Evolutionary conservation across 1,140 invertebrate genomes (phyloP), one percentile per base, ranked within the genome.

Genomic region (Pygmarrhopalites habei): DNA sequence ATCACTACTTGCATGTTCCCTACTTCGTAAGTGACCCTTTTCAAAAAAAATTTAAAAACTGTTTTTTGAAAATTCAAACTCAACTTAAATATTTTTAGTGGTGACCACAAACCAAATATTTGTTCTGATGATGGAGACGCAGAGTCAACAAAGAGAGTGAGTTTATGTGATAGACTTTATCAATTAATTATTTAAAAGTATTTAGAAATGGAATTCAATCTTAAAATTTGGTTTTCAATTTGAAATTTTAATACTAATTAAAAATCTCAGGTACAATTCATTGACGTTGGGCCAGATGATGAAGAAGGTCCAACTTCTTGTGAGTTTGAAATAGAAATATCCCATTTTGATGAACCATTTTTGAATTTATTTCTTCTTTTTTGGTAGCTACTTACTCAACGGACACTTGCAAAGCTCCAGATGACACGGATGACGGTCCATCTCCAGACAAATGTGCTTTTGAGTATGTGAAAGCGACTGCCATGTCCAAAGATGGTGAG

Each of bases 181-280:
- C n/a, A n/a, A n/a, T n/a, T n/a, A n/a, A n/a, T n/a, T n/a, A n/a
- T n/a, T n/a, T n/a, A n/a, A n/a, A n/a, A n/a, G n/a, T n/a, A n/a
- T n/a, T n/a, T n/a, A n/a, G n/a, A n/a, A n/a, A n/a, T n/a, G n/a
- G n/a, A n/a, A n/a, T n/a, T n/a, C n/a, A n/a, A n/a, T n/a, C n/a
- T n/a, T n/a, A n/a, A n/a, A n/a, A n/a, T n/a, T n/a, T n/a, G n/a
- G n/a, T n/a, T n/a, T n/a, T n/a, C n/a, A n/a, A n/a, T n/a, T n/a
- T n/a, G n/a, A n/a, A n/a, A n/a, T n/a, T n/a, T n/a, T n/a, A n/a
- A n/a, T n/a, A n/a, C n/a, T n/a, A n/a, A n/a, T n/a, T n/a, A n/a
- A n/a, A n/a, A n/a, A n/a, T n/a, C n/a, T n/a, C n/a, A 55, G 21
- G 21, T 55, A 5, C 51, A 55, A 23, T 55, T 55, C 29, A 55